phyloP scores from a whole-genome alignment of 2,888 invertebrate species.

The Oscheius sp. region DNA sequence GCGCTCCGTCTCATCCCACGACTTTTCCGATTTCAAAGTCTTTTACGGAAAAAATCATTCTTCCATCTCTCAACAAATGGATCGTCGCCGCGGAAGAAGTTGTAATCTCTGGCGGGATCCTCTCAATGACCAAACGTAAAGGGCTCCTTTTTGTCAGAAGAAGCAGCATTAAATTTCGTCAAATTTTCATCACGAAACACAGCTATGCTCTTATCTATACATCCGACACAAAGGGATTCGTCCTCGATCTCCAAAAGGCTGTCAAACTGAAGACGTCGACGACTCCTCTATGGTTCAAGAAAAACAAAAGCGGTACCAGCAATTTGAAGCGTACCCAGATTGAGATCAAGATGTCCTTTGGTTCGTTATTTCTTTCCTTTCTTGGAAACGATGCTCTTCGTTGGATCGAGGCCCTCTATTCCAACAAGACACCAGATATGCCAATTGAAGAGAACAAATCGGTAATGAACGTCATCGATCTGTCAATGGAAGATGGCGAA shows the following conservation, averaged over 20 bases:
- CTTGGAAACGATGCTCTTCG: not conserved
- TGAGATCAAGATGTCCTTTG: constrained; percentile 9
- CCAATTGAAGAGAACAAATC: not conserved
- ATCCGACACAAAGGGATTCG: constrained; percentile 2
- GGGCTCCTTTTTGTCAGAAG: not conserved
- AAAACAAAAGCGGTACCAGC: not conserved
- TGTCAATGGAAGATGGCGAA: not conserved
- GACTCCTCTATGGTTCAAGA: too few relatives aligned
- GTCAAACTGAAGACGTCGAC: constrained; percentile 17
- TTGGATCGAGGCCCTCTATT: constrained; percentile 5
- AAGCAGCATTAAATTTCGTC: not conserved
- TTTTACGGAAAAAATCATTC: not conserved
- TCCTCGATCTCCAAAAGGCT: constrained; percentile 1
- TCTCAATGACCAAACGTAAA: not conserved
- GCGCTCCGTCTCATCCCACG: too few relatives aligned
- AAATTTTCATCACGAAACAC: constrained; percentile 9
- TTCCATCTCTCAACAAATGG: not conserved
- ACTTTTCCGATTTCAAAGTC: not conserved
- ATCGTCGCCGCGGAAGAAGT: not conserved
- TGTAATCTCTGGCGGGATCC: not conserved
- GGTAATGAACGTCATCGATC: not conserved
- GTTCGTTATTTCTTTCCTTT: not conserved
- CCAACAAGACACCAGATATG: not conserved
- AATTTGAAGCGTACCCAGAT: not conserved
- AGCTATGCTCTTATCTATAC: constrained; percentile 12